Conservation (phyloP, 2,888 invertebrate species). For the Coelogynopora nodosa region DNA sequence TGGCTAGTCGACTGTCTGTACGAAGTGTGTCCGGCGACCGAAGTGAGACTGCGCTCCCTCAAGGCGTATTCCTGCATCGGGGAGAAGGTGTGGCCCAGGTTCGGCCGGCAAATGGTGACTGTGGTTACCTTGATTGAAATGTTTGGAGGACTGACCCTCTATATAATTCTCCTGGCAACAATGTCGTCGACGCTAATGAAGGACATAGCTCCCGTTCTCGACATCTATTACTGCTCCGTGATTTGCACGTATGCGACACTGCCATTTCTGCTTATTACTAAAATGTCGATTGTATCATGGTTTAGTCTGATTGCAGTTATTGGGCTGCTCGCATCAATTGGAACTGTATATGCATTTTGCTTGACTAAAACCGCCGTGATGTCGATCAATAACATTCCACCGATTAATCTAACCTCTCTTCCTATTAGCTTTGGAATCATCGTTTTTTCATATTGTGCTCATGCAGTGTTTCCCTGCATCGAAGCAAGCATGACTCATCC, state of each 20-base stretch:
- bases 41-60: background rate
- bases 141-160: slow-evolving; percentile 45
- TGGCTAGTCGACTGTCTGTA: slow-evolving; percentile 44
- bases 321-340: slow-evolving; percentile 38
- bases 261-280: slow-evolving; percentile 40
- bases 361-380: slow-evolving; percentile 9
- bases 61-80: slow-evolving; percentile 42
- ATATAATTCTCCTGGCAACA: slow-evolving; percentile 40
- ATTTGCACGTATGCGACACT: slow-evolving; percentile 29
- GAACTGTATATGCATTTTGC: slow-evolving; percentile 39
- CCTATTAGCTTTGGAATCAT: slow-evolving; percentile 42
- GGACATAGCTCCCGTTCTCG: background rate
- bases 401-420: background rate
- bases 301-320: slow-evolving; percentile 43
- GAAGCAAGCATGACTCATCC: slow-evolving; percentile 44
- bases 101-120: slow-evolving; percentile 38
- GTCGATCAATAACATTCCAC: slow-evolving; percentile 33
- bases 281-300: slow-evolving; percentile 46
- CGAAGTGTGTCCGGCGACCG: slow-evolving; percentile 35
- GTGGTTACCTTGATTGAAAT: slow-evolving; percentile 40
- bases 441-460: slow-evolving; percentile 45
- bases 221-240: slow-evolving; percentile 37
- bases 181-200: slow-evolving; percentile 33
- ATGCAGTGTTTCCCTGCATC: slow-evolving; percentile 44
- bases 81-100: slow-evolving; percentile 42